Evolutionary conservation across 2,888 invertebrate genomes (phyloP).

Genomic region (Cylloceria caligata): DNA sequence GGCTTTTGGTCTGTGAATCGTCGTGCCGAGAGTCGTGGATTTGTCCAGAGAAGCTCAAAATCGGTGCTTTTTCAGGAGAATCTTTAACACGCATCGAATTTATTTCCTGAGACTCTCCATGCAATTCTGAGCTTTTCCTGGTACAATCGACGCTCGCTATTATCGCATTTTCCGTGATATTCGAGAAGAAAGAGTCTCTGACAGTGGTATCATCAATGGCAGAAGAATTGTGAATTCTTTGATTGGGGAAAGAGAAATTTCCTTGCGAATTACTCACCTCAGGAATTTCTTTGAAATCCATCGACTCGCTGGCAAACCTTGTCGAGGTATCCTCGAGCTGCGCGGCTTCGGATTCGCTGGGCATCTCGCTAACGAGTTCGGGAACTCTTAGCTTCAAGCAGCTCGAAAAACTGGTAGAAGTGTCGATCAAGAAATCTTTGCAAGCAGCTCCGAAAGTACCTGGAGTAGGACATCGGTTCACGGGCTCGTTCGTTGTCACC

Average conservation of each 20-base stretch:
- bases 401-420: conserved; percentile 51
- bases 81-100: neutral
- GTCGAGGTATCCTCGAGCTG: conserved; percentile 64
- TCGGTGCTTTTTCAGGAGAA: conserved; percentile 46
- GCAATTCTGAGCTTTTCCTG: conserved; percentile 37
- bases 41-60: conserved; percentile 66
- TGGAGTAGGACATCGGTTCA: neutral
- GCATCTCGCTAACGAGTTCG: conserved; percentile 38
- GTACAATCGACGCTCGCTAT: conserved; percentile 38
- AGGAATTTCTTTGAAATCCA: conserved; percentile 54
- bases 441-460: conserved; percentile 8
- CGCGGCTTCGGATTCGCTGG: conserved; percentile 53
- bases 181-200: conserved; percentile 31
- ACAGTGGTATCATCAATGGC: neutral
- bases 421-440: conserved; percentile 50
- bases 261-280: neutral
- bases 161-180: conserved; percentile 49
- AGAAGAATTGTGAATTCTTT: neutral
- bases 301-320: conserved; percentile 67
- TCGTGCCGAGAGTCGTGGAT: conserved; percentile 47
- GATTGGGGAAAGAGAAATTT: conserved; percentile 14
- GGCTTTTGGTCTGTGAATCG: conserved; percentile 53
- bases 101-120: neutral
- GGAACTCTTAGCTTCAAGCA: conserved; percentile 32
- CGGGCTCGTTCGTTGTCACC: conserved; percentile 21